Evolutionary conservation across 2,888 invertebrate species (phyloP).

Genomic region (Tetramorium bicarinatum): DNA sequence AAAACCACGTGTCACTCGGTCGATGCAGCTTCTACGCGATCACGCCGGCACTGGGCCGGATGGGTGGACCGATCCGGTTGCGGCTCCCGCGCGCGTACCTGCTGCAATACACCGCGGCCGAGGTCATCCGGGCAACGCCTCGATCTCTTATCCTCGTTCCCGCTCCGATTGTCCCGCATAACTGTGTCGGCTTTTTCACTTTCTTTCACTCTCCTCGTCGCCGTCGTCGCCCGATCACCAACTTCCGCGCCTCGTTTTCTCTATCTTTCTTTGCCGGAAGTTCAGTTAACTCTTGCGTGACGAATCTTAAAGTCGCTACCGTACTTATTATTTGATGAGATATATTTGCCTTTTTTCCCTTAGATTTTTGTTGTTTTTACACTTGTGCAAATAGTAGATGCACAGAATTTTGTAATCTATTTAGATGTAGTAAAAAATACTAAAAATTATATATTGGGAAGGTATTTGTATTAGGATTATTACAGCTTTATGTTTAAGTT

Average conservation of each 20-base stretch:
- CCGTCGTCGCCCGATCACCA: conserved; percentile 6
- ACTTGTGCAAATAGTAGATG: not conserved
- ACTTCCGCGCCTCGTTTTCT: conserved; percentile 19
- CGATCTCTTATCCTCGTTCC: conserved; percentile 54
- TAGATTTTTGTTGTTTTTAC: not conserved
- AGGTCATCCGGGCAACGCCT: conserved; percentile 73
- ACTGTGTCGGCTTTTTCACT: conserved; percentile 67
- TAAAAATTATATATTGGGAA: not conserved
- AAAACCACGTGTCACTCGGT: conserved; percentile 34
- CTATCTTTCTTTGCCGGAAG: not conserved
- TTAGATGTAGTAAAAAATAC: not conserved
- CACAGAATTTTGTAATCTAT: not conserved
- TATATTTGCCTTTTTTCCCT: not conserved
- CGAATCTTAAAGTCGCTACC: not conserved
- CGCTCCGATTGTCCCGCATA: conserved; percentile 11
- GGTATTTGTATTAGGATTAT: not conserved
- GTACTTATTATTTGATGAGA: not conserved
- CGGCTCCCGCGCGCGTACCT: conserved; percentile 50
- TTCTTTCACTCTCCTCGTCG: conserved; percentile 66
- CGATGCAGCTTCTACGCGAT: conserved; percentile 36
- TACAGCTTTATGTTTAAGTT: not conserved
- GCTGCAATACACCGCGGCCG: conserved; percentile 67
- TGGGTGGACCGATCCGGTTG: conserved; percentile 49
- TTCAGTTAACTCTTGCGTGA: not conserved
- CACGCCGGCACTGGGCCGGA: not conserved